Conservation (phyloP, 1,140 invertebrate genomes). For the Euschistus heros region DNA sequence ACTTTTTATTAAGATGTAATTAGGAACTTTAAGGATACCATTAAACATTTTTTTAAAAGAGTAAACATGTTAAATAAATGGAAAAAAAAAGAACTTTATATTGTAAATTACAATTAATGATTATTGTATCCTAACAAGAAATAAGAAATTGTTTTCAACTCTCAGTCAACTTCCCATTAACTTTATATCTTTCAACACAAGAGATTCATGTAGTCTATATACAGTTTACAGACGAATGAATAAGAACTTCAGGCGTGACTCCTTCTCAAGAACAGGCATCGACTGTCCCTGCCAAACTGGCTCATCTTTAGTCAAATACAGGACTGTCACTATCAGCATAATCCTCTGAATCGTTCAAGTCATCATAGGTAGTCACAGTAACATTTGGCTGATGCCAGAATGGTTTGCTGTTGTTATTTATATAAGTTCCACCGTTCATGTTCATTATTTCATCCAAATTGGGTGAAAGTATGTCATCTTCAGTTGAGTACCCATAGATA, state of each 20-base stretch:
- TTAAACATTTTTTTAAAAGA: not conserved
- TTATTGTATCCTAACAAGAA: too few species aligned
- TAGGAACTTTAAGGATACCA: conserved; percentile 9
- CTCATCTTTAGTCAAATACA: conserved; percentile 4
- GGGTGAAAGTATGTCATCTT: conserved; percentile 49
- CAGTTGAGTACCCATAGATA: conserved; percentile 36
- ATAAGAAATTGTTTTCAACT: too few species aligned
- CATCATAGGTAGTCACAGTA: conserved; percentile 19
- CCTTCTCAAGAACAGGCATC: not conserved
- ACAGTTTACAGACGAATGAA: not conserved
- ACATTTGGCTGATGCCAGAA: conserved; percentile 22
- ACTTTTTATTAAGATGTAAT: conserved; percentile 3
- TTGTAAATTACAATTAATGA: too few species aligned
- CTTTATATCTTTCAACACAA: too few species aligned
- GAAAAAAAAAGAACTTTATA: not conserved
- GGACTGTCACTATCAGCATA: conserved; percentile 26
- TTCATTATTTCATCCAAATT: conserved; percentile 47
- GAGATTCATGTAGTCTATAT: too few species aligned
- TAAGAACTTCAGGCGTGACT: not conserved
- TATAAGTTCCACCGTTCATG: conserved; percentile 14
- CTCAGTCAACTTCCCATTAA: too few species aligned
- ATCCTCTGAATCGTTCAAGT: conserved; percentile 23
- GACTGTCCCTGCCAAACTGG: not conserved
- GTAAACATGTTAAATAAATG: not conserved
- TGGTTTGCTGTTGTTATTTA: conserved; percentile 24